Evolutionary conservation across 2,113 vertebrate genomes (phyloP), one percentile per base, ranked within the genome.

Genomic region (Phyllostomus hastatus): DNA sequence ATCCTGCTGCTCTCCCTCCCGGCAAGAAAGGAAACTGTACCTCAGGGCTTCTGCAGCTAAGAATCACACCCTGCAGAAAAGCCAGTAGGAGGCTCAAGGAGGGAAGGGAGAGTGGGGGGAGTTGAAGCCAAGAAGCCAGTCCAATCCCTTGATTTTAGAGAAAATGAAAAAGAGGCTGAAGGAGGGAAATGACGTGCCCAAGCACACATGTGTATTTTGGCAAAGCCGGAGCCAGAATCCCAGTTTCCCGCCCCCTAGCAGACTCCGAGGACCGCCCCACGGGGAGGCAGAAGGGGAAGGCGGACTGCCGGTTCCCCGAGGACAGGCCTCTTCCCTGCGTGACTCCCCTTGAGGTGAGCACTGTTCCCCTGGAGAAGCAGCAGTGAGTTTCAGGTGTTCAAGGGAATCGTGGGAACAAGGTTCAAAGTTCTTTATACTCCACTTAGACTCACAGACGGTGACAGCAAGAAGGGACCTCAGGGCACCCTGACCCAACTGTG

Each of bases 1-100:
- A 98, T 97, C 97, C 97, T 98, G 96, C 96, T 97, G 97, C 95
- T 98, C 97, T 98, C 93, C 98, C 91, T 97, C 96, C 96, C 94
- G 69, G 97, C 78, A 98, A 98, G 97, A 93, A 98, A 97, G 96
- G 95, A 91, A 97, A 93, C 96, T 97, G 96, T 94, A 98, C 95
- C 97, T 95, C 96, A 98, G 97, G 97, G 97, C 96, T 95, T 97
- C 95, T 95, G 96, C 95, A 97, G 94, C 84, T 90, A 95, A 98
- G 87, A 95, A 97, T 96, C 96, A 84, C 83, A 86, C 75, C 70
- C 86, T 90, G 94, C 95, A 91, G 93, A 94, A 98, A 96, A 96
- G 59, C 85, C 38, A 54, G 87, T 5, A 84, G 76, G 93, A 97
- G 84, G 84, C 75, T 80, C 11, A 12, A n/a, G 41, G 24, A 78